A percentile compares a stretch with the other conserved stretches of the same genome.
Evolutionary conservation across 2,113 vertebrate genomes (phyloP).

Genomic region (Gymnocephalus cernua): DNA sequence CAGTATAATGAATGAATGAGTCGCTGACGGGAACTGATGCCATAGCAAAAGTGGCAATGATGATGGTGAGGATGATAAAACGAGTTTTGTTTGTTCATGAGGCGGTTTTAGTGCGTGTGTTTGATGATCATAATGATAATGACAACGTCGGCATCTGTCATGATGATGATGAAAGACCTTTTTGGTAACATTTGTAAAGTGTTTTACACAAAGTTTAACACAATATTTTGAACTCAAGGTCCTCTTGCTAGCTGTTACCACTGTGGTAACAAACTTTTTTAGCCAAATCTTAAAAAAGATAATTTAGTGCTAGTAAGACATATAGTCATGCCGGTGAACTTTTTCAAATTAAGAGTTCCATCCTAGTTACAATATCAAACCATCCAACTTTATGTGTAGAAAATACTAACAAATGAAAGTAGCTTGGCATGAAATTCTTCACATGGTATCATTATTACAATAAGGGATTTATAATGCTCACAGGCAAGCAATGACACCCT

Average conservation of each 20-base stretch:
- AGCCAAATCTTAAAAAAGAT: not conserved
- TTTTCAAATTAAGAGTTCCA: not conserved
- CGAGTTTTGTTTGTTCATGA: not conserved
- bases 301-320: not conserved
- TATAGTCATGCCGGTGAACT: not conserved
- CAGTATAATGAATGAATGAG: conserved; percentile 14
- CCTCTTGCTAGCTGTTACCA: not conserved
- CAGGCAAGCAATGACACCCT: not conserved
- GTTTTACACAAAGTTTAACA: too few species aligned
- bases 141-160: too few species aligned
- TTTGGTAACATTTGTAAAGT: not conserved
- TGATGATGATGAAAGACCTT: not conserved
- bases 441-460: not conserved
- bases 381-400: not conserved
- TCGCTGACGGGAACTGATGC: not conserved
- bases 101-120: not conserved
- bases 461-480: not conserved
- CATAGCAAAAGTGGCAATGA: not conserved
- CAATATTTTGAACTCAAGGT: not conserved
- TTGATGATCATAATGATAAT: not conserved
- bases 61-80: not conserved
- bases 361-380: not conserved
- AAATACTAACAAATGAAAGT: not conserved
- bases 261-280: not conserved
- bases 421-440: not conserved